phyloP scores from a whole-genome alignment of 2,113 vertebrate species.

The Alectura lathami region DNA sequence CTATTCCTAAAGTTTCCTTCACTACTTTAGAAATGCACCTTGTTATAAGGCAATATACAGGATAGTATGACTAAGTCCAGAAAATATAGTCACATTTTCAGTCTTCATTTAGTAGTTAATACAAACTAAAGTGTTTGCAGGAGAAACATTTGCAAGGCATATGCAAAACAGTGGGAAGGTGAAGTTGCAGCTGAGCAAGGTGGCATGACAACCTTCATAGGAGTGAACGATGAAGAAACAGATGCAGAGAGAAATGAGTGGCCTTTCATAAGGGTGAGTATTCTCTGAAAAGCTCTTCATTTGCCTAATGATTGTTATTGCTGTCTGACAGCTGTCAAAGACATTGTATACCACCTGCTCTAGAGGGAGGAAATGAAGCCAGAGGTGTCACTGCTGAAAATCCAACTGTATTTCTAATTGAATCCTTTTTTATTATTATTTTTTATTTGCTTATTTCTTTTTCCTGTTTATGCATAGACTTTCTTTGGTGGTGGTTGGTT shows the following conservation, averaged over 20 bases:
- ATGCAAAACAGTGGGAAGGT: background rate
- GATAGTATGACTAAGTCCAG: background rate
- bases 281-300: background rate
- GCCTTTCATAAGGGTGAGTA: background rate
- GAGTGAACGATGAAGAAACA: background rate
- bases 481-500: background rate
- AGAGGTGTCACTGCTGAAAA: background rate
- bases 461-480: background rate
- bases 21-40: background rate
- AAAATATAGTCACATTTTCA: background rate
- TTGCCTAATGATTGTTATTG: background rate
- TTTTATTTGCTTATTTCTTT: too few species aligned
- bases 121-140: background rate
- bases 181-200: background rate
- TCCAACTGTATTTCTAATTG: background rate
- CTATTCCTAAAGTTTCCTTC: background rate
- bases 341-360: background rate
- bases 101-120: background rate
- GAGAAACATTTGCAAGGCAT: background rate
- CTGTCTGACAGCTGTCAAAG: background rate
- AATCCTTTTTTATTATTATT: too few species aligned
- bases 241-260: background rate
- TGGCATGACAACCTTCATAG: background rate
- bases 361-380: background rate
- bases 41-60: background rate